Base-by-base conservation (phyloP, 2,113 vertebrate species). In the Festucalex cinctus region DNA sequence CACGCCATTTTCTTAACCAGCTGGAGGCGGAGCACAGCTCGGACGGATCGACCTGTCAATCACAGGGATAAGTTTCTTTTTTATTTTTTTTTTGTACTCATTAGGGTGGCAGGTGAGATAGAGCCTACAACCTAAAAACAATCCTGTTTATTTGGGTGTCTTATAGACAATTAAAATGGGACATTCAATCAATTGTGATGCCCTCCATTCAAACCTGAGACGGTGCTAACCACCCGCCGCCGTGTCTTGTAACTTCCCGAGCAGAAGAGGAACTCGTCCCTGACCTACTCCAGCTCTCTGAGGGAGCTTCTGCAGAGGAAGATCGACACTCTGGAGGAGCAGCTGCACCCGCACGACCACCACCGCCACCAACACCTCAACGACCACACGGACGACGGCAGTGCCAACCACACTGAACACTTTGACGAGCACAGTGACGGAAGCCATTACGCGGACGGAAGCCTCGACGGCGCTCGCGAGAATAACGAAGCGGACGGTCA, bases 271-370 rank as follows among this genome's bases (percentile, higher is more conserved):
- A 94, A 94, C 88, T 88, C 86, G 0, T 93, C 92, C 37, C 83
- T 82, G 24, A 80, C 87, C 0, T 92, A 92, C 83, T 92, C 93
- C 48, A 88, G 84, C 75, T 92, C 92, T 35, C 81, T 93, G 75
- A 91, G 83, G 70, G 92, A 94, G 65, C 87, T 92, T 22, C 88
- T 94, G 44, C 93, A 92, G 86, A 91, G 92, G 78, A 94, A 93
- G 88, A 93, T 94, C 69, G 75, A 57, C 19, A 67, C 88, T 44
- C 85, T 94, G 67, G 93, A 94, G 74, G 83, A 91, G 58, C 93
- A 93, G 84, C 88, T 93, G 67, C 89, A 89, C 22, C 88, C 75
- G 24, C 75, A 62, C 20, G 44, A 63, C 1, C 64, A 73, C n/a
- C 43, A 44, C 16, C n/a, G 24, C 10, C 20, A 26, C n/a, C n/a